Percentiles rank a stretch among this genome's conserved stretches.
phyloP scores from a whole-genome alignment of 2,797 vertebrate species.

The Cirrhinus molitorella region DNA sequence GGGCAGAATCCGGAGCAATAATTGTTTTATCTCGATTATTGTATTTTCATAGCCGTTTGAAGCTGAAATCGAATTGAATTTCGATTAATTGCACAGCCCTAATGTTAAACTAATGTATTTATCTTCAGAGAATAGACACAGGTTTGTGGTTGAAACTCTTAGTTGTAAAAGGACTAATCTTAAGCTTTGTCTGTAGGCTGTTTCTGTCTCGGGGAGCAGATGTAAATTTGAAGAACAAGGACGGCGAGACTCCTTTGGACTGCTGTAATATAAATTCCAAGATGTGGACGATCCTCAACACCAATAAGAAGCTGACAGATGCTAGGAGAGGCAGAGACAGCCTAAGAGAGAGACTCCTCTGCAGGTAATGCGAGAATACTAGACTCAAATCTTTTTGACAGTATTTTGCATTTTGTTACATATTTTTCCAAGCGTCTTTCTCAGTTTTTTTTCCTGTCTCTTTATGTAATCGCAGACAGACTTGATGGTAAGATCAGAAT shows the following conservation, averaged over 20 bases:
- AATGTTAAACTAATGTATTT: too few relatives aligned
- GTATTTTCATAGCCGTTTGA: too few relatives aligned
- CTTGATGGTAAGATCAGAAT: background rate
- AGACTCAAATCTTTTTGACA: background rate
- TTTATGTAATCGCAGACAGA: background rate
- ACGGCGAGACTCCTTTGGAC: slow-evolving; percentile 89
- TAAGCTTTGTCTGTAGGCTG: slow-evolving; percentile 78
- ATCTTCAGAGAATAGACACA: background rate
- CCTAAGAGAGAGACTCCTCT: slow-evolving; percentile 82
- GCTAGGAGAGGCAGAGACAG: slow-evolving; percentile 81
- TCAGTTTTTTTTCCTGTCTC: background rate
- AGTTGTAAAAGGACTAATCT: background rate
- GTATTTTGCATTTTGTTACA: background rate
- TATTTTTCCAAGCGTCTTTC: background rate
- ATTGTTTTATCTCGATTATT: too few relatives aligned
- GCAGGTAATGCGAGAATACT: slow-evolving; percentile 78
- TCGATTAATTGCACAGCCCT: too few relatives aligned
- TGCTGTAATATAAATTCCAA: slow-evolving; percentile 88
- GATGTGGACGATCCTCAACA: slow-evolving; percentile 90
- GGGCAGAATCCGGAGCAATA: too few relatives aligned
- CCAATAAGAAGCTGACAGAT: slow-evolving; percentile 91
- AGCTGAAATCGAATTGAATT: too few relatives aligned
- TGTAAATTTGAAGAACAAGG: slow-evolving; percentile 90
- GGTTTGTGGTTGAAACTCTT: background rate
- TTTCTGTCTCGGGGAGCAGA: slow-evolving; percentile 93